phyloP scores from a whole-genome alignment of 2,888 invertebrate species.

The Onchidella celtica region DNA sequence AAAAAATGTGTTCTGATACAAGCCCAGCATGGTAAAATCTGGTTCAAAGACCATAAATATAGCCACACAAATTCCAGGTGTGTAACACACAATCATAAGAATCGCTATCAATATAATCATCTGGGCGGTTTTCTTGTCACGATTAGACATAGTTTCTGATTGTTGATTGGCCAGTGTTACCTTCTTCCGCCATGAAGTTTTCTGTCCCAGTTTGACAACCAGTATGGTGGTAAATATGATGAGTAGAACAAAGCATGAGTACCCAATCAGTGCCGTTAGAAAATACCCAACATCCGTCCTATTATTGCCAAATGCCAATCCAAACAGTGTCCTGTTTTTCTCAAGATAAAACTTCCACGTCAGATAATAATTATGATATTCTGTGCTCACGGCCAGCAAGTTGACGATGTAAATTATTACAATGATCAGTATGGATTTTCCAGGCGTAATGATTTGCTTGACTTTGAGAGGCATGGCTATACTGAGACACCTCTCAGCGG shows the following conservation, averaged over 20 bases:
- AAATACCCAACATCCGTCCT: not conserved
- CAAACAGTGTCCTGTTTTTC: not conserved
- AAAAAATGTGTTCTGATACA: not conserved
- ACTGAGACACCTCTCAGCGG: not conserved
- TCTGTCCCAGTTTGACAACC: not conserved
- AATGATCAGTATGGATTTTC: not conserved
- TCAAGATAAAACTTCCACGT: not conserved
- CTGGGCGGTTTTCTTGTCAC: not conserved
- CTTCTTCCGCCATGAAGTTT: not conserved
- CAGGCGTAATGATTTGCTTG: not conserved
- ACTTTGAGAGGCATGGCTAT: not conserved
- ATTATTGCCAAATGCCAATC: not conserved
- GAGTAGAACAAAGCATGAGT: not conserved
- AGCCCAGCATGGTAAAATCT: not conserved
- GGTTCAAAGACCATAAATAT: not conserved
- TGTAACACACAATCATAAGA: not conserved
- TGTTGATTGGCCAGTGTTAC: not conserved
- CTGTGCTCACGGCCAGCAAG: not conserved
- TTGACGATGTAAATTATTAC: not conserved
- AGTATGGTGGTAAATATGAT: not conserved
- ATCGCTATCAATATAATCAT: not conserved
- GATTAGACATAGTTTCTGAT: not conserved
- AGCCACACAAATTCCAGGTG: not conserved
- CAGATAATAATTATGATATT: not conserved
- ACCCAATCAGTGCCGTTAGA: not conserved